Evolutionary conservation across 1,140 invertebrate genomes (phyloP).

Genomic region (Pogonomyrmex barbatus): DNA sequence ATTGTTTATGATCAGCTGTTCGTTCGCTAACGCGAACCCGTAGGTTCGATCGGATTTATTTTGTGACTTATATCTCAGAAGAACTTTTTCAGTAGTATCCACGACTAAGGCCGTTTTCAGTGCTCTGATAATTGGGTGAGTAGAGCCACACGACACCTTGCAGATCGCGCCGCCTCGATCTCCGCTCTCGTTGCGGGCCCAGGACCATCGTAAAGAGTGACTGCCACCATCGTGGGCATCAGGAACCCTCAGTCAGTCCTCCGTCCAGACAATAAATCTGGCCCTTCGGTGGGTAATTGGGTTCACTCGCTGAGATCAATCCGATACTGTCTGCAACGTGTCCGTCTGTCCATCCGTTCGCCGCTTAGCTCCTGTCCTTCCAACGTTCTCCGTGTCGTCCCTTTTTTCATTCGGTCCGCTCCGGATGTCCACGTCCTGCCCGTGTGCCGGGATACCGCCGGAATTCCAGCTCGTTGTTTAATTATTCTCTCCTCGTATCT

Average conservation of each 20-base stretch:
- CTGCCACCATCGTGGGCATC: constrained; percentile 81
- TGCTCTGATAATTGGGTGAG: constrained; percentile 84
- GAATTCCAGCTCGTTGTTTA: constrained; percentile 54
- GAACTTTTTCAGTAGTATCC: constrained; percentile 50
- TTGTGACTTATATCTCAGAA: constrained; percentile 6
- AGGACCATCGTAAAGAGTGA: constrained; percentile 79
- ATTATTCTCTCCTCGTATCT: constrained; percentile 43
- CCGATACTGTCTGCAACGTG: constrained; percentile 85
- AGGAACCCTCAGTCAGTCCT: constrained; percentile 79
- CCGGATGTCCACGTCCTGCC: constrained; percentile 45
- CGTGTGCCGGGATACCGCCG: constrained; percentile 22
- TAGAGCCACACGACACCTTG: constrained; percentile 79
- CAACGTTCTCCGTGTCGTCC: constrained; percentile 19
- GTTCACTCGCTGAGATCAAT: constrained; percentile 86
- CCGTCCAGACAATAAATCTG: constrained; percentile 85
- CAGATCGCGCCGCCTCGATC: constrained; percentile 29
- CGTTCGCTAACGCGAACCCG: constrained; percentile 3
- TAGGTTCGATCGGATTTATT: constrained; percentile 15
- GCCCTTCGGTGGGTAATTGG: constrained; percentile 85
- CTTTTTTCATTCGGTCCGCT: constrained; percentile 23
- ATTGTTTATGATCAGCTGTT: constrained; percentile 82
- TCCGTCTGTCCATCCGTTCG: constrained; percentile 81
- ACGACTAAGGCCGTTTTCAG: constrained; percentile 74
- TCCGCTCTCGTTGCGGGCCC: constrained; percentile 58
- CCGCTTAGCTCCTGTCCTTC: constrained; percentile 74